Evolutionary conservation across 1,140 invertebrate genomes (phyloP).

Genomic region (Lordiphosa stackelbergi): DNA sequence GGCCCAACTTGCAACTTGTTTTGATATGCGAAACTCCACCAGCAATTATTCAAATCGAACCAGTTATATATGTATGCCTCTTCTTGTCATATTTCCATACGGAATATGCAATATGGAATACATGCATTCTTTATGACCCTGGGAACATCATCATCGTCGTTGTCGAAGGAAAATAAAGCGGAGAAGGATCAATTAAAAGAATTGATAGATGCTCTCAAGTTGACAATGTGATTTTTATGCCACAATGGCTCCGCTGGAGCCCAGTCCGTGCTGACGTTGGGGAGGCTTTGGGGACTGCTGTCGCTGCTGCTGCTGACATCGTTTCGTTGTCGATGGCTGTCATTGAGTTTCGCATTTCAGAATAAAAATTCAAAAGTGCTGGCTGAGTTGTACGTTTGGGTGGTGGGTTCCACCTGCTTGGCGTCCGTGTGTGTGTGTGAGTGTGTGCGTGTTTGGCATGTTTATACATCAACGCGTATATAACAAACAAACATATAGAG

Average conservation of each 20-base stretch:
- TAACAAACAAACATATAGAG: conserved; percentile 51
- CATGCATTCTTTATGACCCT: conserved; percentile 23
- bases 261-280: conserved; percentile 9
- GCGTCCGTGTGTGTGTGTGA: conserved; percentile 12
- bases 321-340: conserved; percentile 50
- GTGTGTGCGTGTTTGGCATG: conserved; percentile 39
- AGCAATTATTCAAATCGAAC: conserved; percentile 28
- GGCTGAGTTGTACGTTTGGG: conserved; percentile 21
- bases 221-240: conserved; percentile 59
- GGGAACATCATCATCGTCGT: conserved; percentile 1
- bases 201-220: conserved; percentile 56
- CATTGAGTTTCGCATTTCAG: conserved; percentile 59
- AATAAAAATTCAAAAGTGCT: conserved; percentile 56
- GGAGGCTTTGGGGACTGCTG: conserved; percentile 3
- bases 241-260: conserved; percentile 32
- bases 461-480: conserved; percentile 56
- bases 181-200: conserved; percentile 58
- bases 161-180: conserved; percentile 10
- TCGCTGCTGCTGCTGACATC: conserved; percentile 18
- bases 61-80: not conserved
- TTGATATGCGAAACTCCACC: conserved; percentile 15
- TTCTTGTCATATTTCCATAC: conserved; percentile 42
- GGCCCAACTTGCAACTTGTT: conserved; percentile 3
- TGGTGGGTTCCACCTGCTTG: conserved; percentile 26
- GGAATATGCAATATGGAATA: conserved; percentile 28